Percentiles rank a stretch among this genome's conserved stretches.
Evolutionary conservation across 2,797 vertebrate species (phyloP).

Genomic region (Tragopan temminckii): DNA sequence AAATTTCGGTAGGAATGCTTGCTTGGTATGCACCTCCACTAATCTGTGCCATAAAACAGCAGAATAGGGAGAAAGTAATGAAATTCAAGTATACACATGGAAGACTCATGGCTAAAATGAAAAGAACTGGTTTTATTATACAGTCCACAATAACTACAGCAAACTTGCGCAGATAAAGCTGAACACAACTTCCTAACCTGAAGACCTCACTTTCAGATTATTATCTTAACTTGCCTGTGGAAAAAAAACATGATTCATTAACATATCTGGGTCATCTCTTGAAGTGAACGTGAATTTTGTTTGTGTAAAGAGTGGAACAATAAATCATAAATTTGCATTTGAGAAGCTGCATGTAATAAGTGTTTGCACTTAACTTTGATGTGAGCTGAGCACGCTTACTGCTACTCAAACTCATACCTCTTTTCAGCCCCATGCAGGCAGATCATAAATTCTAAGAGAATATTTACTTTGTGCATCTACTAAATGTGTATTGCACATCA

Average conservation of each 20-base stretch:
- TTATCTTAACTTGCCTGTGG: neutral
- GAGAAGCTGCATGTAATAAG: conserved; percentile 32
- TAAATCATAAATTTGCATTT: conserved; percentile 33
- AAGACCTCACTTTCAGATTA: neutral
- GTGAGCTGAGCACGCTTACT: neutral
- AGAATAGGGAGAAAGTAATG: neutral
- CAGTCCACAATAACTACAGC: neutral
- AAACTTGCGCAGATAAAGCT: neutral
- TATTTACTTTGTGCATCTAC: neutral
- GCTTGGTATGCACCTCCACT: neutral
- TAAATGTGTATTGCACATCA: neutral
- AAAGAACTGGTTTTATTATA: neutral
- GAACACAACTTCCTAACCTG: neutral
- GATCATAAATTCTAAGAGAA: conserved; percentile 27
- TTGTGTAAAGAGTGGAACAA: conserved; percentile 13
- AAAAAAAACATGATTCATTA: neutral
- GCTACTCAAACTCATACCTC: conserved; percentile 1
- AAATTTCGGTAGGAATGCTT: neutral
- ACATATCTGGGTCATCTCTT: neutral
- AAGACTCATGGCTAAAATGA: neutral
- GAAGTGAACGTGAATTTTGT: neutral
- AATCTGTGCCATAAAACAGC: neutral
- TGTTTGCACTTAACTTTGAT: conserved; percentile 48
- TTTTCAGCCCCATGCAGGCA: conserved; percentile 1
- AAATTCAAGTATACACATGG: neutral